Evolutionary conservation across 2,797 vertebrate species (phyloP).

Genomic region (Tokudaia tokunoshimensis): DNA sequence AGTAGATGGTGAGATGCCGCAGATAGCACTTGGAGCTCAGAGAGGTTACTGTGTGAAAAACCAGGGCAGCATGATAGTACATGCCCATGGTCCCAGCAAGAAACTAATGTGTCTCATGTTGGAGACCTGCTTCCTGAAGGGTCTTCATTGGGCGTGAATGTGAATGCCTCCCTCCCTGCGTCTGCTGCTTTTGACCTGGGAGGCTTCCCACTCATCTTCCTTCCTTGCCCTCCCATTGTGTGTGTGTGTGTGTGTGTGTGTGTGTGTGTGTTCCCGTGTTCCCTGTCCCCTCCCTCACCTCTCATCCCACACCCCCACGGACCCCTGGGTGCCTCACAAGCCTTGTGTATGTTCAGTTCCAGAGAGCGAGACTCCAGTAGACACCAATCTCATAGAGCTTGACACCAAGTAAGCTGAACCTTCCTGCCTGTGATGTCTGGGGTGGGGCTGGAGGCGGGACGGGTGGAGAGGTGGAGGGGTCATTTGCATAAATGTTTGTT

Average conservation of each 20-base stretch:
- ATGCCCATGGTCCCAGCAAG: background rate
- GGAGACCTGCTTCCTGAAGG: background rate
- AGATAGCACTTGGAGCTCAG: background rate
- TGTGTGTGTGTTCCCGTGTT: background rate
- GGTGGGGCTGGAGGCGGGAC: background rate
- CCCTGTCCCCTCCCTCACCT: too few species aligned
- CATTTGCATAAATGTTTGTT: slow-evolving; percentile 74
- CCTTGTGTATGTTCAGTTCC: slow-evolving; percentile 89
- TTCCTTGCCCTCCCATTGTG: background rate
- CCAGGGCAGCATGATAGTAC: background rate
- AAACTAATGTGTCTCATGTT: background rate
- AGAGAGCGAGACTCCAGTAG: slow-evolving; percentile 93
- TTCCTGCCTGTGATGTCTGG: background rate
- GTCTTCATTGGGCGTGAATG: background rate
- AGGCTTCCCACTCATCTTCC: background rate
- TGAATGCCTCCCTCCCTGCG: background rate
- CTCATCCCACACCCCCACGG: background rate
- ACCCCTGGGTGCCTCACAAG: slow-evolving; percentile 37
- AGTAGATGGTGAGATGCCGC: background rate
- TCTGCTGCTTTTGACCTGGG: background rate
- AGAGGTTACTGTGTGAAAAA: background rate
- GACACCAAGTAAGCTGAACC: slow-evolving; percentile 94
- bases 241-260: background rate
- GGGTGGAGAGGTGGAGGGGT: background rate
- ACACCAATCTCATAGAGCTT: slow-evolving; percentile 97